Evolutionary conservation across 2,888 invertebrate genomes (phyloP).

Genomic region (Calameuta idolon): DNA sequence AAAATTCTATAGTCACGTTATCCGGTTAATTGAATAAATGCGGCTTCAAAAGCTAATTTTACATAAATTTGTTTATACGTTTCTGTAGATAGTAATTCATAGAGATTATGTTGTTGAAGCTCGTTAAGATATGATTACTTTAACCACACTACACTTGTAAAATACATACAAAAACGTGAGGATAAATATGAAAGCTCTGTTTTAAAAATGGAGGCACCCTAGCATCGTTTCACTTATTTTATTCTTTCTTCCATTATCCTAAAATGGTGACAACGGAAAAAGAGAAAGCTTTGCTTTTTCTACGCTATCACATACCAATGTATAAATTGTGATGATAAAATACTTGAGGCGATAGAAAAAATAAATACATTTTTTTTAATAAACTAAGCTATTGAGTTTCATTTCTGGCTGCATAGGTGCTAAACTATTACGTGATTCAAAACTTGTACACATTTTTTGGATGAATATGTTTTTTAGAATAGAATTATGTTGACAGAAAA

Average conservation of each 20-base stretch:
- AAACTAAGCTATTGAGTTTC: conserved; percentile 31
- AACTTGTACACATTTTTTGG: no score
- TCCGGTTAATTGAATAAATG: conserved; percentile 35
- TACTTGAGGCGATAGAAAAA: conserved; percentile 32
- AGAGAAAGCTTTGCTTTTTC: conserved; percentile 34
- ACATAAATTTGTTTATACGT: conserved; percentile 35
- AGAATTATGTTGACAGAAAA: neutral
- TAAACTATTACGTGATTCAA: conserved; percentile 12
- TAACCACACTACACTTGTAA: conserved; percentile 32
- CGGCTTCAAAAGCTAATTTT: conserved; percentile 29
- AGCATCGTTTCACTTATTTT: conserved; percentile 39
- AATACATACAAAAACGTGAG: conserved; percentile 25
- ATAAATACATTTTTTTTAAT: conserved; percentile 41
- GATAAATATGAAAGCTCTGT: conserved; percentile 35
- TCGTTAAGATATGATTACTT: conserved; percentile 38
- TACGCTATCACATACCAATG: conserved; percentile 29
- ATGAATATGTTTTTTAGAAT: neutral
- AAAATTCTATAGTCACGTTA: conserved; percentile 9
- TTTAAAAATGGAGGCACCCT: conserved; percentile 26
- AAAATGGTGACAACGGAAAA: conserved; percentile 15
- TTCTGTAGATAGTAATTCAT: conserved; percentile 51
- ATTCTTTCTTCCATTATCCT: conserved; percentile 18
- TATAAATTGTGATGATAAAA: conserved; percentile 35
- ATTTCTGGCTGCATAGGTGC: conserved; percentile 26
- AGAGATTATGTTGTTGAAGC: conserved; percentile 47